phyloP scores from a whole-genome alignment of 2,797 vertebrate genomes.

The Nyctalus aviator region DNA sequence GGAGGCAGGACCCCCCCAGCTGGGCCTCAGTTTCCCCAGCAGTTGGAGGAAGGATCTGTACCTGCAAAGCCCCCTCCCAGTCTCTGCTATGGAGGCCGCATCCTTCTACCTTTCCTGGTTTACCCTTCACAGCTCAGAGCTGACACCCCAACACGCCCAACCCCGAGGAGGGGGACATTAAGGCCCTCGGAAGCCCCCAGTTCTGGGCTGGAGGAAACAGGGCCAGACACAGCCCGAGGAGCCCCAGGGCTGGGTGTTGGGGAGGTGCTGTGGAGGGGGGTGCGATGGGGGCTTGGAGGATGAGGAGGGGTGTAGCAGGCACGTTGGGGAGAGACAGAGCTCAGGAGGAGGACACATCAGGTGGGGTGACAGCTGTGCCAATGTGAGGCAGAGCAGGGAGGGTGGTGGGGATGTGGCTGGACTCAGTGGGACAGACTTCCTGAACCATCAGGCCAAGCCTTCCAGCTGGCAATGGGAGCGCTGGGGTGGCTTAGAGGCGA shows the following conservation, averaged over 20 bases:
- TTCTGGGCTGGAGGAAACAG: not conserved
- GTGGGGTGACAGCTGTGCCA: no score
- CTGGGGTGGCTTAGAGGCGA: fast-evolving
- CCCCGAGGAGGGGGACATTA: fast-evolving
- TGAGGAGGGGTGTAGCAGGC: not conserved
- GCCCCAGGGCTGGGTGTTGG: not conserved
- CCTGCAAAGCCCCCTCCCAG: not conserved
- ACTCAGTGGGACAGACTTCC: not conserved
- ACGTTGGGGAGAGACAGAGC: no score
- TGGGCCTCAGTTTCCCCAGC: not conserved
- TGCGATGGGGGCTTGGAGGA: not conserved
- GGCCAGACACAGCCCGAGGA: not conserved
- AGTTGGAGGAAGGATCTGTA: not conserved
- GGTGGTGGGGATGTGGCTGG: not conserved
- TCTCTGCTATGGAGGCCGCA: not conserved
- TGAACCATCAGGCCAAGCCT: no score
- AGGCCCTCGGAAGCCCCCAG: fast-evolving
- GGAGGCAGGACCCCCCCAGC: no score
- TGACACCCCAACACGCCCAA: not conserved
- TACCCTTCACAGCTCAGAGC: fast-evolving
- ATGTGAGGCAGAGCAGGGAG: fast-evolving
- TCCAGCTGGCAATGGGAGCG: fast-evolving
- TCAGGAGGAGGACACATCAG: not conserved
- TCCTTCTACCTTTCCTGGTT: not conserved
- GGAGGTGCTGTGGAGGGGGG: not conserved